Percentiles rank a stretch among this genome's conserved stretches.
Conservation (phyloP, 2,888 invertebrate genomes). For the Pollenia labialis region DNA sequence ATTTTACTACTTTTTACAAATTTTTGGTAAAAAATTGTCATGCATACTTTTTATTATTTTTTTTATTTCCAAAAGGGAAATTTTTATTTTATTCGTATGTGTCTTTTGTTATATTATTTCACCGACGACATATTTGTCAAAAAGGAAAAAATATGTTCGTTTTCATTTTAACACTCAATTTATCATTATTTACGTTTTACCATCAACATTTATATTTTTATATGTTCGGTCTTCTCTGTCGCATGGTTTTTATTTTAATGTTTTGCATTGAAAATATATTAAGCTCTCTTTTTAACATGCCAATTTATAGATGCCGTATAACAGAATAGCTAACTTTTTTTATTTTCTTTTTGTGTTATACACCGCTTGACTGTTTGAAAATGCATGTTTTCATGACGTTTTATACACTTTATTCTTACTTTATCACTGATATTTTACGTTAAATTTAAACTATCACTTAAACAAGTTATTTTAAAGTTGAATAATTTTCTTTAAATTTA, state of each 20-base stretch:
- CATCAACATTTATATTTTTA: conserved; percentile 42
- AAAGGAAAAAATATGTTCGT: conserved; percentile 50
- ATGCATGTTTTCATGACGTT: conserved; percentile 31
- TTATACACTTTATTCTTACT: conserved; percentile 22
- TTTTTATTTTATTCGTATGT: conserved; percentile 57
- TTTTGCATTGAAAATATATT: conserved; percentile 23
- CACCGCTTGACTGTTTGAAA: conserved; percentile 54
- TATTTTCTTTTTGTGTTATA: conserved; percentile 59
- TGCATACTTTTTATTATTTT: conserved; percentile 68
- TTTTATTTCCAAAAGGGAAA: conserved; percentile 66
- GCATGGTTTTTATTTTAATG: conserved; percentile 23
- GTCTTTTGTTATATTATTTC: conserved; percentile 61
- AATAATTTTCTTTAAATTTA: conserved; percentile 39
- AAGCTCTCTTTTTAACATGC: conserved; percentile 53
- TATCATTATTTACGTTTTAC: conserved; percentile 64
- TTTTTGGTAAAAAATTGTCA: conserved; percentile 56
- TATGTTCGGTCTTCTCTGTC: conserved; percentile 58
- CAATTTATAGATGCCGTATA: conserved; percentile 61
- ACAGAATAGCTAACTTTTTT: conserved; percentile 48
- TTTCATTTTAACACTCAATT: conserved; percentile 47
- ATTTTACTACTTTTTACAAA: conserved; percentile 35
- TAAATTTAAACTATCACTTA: background rate
- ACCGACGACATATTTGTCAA: conserved; percentile 71
- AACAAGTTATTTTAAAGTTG: conserved; percentile 12
- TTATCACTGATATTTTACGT: conserved; percentile 28